phyloP scores from a whole-genome alignment of 1,140 invertebrate genomes.

The Plectus sambesii region DNA sequence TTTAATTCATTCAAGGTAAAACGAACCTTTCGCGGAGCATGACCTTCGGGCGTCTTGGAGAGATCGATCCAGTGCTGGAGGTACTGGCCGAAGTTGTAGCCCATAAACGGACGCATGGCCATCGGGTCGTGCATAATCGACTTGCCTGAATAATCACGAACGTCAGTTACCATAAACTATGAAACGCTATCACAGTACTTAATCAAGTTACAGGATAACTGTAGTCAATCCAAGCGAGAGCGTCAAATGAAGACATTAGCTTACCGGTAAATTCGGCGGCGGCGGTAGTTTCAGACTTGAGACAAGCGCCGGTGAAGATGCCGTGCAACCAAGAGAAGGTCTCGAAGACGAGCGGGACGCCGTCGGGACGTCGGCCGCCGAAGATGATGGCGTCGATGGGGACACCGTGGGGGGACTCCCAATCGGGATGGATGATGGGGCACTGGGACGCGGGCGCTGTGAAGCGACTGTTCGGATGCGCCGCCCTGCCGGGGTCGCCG shows the following conservation, averaged over 20 bases:
- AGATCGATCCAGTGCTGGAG: too few species aligned
- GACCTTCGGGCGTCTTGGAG: too few species aligned
- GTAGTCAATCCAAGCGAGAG: too few species aligned
- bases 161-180: conserved; percentile 6
- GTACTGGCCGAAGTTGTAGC: conserved; percentile 93
- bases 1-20: too few species aligned
- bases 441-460: conserved; percentile 83
- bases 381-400: conserved; percentile 95
- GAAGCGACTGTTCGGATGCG: conserved; percentile 90
- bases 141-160: conserved; percentile 75
- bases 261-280: conserved; percentile 82
- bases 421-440: conserved; percentile 74
- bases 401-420: conserved; percentile 53
- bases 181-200: too few species aligned
- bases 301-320: conserved; percentile 81
- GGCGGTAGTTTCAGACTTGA: conserved; percentile 92
- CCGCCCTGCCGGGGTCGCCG: conserved; percentile 61
- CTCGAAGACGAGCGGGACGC: conserved; percentile 87
- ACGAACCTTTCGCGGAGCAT: too few species aligned
- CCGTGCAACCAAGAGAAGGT: conserved; percentile 86
- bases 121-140: conserved; percentile 96
- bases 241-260: not conserved
- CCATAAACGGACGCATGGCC: conserved; percentile 96
- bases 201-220: too few species aligned
- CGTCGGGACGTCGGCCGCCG: conserved; percentile 75